Base-by-base conservation (phyloP, 2,797 vertebrate species). In the Gymnopithys bicolor region DNA sequence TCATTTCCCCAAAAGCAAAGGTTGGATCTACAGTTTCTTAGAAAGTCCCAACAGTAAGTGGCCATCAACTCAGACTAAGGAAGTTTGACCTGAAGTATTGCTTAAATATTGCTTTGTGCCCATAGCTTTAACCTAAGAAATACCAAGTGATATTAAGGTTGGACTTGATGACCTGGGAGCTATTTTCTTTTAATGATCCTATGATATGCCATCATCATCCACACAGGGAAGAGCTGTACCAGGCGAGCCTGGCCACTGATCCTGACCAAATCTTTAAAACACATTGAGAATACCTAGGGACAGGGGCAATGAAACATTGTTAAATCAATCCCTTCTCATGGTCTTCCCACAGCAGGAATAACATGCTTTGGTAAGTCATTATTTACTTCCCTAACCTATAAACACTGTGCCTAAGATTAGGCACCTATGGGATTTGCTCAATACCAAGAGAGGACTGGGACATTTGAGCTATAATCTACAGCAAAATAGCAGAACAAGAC, bases 351-450 rank as follows among this genome's bases (percentile, higher is more conserved):
- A 95, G 89, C 76, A 94, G 87, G 35, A 92, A 83, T 73, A 51
- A 32, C 30, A 55, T 33, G 81, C 55, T 91, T 35, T 60, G 88
- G 67, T 70, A 94, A 93, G n/a, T 90, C 15, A 62, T 79, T 96
- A 84, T 67, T 93, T 91, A 88, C 55, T 91, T 84, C 94, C 90
- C 68, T 74, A 95, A 93, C 78, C 55, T 95, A 82, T 75, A 76
- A 96, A 96, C 59, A 83, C 55, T 33, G 30, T 76, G 64, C 71
- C 94, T 81, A 52, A 82, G 75, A 93, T 83, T 48, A 95, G 92
- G 82, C 51, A 89, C 39, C 58, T 56, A 71, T 43, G 70, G 68
- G 69, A 91, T 87, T 95, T 94, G 59, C 19, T 96, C 84, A 92
- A 60, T 68, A 84, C 22, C 66, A 64, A 58, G 94, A 94, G 88